Evolutionary conservation across 2,888 invertebrate genomes (phyloP).

Genomic region (Rhabditoides inermis): DNA sequence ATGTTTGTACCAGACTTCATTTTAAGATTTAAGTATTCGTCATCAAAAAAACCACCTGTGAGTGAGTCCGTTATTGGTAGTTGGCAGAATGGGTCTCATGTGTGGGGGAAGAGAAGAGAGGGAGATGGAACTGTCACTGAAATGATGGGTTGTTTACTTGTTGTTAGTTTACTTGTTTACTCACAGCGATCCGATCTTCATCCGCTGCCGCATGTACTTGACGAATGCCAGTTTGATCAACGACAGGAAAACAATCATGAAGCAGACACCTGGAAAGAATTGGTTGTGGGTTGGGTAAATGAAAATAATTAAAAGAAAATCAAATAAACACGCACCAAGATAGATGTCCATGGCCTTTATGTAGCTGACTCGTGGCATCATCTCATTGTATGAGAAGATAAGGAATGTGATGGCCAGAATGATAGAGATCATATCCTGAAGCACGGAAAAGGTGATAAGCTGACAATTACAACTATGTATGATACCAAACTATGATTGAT

Average conservation of each 20-base stretch:
- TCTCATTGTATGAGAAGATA: conserved; percentile 42
- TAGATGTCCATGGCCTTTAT: conserved; percentile 46
- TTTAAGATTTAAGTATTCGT: too few relatives aligned
- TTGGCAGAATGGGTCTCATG: too few relatives aligned
- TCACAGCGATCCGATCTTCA: conserved; percentile 21
- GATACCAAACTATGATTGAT: background rate
- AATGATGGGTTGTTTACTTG: too few relatives aligned
- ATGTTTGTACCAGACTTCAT: too few relatives aligned
- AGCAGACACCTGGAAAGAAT: conserved; percentile 33
- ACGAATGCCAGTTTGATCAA: conserved; percentile 48
- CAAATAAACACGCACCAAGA: conserved; percentile 17
- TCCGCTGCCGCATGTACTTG: conserved; percentile 45
- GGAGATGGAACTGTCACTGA: too few relatives aligned
- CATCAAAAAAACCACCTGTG: too few relatives aligned
- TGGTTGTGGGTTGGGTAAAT: background rate
- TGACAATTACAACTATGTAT: background rate
- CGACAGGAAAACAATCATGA: conserved; percentile 49
- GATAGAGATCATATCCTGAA: conserved; percentile 49
- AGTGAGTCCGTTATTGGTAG: too few relatives aligned
- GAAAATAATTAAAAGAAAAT: background rate
- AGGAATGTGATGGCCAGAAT: conserved; percentile 49
- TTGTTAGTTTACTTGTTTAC: conserved; percentile 2
- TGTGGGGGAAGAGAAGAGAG: too few relatives aligned
- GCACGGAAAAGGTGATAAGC: background rate
- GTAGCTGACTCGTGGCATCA: conserved; percentile 48